A percentile compares a stretch with the other conserved stretches of the same genome.
Evolutionary conservation across 2,797 vertebrate genomes (phyloP).

Genomic region (Poliocrania exsul): DNA sequence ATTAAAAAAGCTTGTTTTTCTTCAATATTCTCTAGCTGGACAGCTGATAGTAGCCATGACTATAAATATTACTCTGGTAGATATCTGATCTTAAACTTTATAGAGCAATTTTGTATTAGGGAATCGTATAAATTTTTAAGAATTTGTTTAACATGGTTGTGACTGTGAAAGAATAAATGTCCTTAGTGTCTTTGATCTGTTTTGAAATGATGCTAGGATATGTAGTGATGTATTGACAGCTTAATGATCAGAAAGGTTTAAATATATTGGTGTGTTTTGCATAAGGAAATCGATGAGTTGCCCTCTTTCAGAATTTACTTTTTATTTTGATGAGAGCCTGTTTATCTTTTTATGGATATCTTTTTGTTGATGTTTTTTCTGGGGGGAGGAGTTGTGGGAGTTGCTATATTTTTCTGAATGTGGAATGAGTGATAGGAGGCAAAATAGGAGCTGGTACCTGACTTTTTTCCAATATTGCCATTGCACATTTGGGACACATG

Average conservation of each 20-base stretch:
- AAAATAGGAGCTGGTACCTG: neutral
- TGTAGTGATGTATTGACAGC: neutral
- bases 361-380: neutral
- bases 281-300: neutral
- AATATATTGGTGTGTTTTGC: neutral
- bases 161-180: conserved; percentile 53
- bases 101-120: conserved; percentile 74
- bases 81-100: conserved; percentile 85
- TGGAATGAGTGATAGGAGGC: neutral
- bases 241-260: neutral
- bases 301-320: neutral
- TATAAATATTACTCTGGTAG: conserved; percentile 78
- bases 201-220: conserved; percentile 34
- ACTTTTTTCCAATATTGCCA: neutral
- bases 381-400: rapidly evolving
- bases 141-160: conserved; percentile 46
- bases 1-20: conserved; percentile 81
- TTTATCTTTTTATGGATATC: neutral
- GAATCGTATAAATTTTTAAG: conserved; percentile 61
- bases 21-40: conserved; percentile 80
- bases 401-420: neutral
- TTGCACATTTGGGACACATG: neutral
- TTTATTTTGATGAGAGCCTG: neutral
- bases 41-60: conserved; percentile 86
- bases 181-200: conserved; percentile 32